phyloP scores from a whole-genome alignment of 2,888 invertebrate genomes.

The Blastobasis lacticolella region DNA sequence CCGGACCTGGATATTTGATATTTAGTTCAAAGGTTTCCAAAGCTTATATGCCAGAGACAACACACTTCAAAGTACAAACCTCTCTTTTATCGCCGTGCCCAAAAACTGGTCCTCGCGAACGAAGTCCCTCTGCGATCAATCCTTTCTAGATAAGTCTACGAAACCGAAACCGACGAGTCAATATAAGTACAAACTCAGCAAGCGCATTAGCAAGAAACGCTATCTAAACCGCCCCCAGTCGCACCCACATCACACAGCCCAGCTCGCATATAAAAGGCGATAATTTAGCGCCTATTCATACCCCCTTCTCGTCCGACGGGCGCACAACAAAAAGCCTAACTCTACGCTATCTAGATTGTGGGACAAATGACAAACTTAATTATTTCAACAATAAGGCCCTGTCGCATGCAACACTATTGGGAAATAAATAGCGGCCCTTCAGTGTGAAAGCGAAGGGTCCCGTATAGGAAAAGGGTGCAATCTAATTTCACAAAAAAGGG shows the following conservation, averaged over 20 bases:
- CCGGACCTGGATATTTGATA: not conserved
- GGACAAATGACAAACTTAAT: constrained; percentile 40
- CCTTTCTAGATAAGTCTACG: too few relatives aligned
- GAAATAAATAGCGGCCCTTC: constrained; percentile 29
- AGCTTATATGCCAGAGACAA: not conserved
- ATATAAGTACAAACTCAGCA: too few relatives aligned
- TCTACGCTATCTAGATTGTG: constrained; percentile 15
- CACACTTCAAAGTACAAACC: not conserved
- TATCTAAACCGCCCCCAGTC: too few relatives aligned
- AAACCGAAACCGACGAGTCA: too few relatives aligned
- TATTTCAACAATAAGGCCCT: constrained; percentile 33
- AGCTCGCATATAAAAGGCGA: too few relatives aligned
- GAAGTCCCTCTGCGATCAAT: too few relatives aligned
- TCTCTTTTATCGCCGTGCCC: too few relatives aligned
- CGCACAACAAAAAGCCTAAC: too few relatives aligned
- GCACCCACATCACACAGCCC: too few relatives aligned
- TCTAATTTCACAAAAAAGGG: constrained; percentile 63
- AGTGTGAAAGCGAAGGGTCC: constrained; percentile 29
- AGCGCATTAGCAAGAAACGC: too few relatives aligned
- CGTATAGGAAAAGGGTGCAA: constrained; percentile 47
- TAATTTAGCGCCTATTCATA: too few relatives aligned
- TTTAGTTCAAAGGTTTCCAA: not conserved
- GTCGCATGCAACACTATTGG: constrained; percentile 37
- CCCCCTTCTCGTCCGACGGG: not conserved
- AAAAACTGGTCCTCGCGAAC: too few relatives aligned